Base-by-base conservation (phyloP, 2,888 invertebrate genomes). In the Cacoxenus indagator region DNA sequence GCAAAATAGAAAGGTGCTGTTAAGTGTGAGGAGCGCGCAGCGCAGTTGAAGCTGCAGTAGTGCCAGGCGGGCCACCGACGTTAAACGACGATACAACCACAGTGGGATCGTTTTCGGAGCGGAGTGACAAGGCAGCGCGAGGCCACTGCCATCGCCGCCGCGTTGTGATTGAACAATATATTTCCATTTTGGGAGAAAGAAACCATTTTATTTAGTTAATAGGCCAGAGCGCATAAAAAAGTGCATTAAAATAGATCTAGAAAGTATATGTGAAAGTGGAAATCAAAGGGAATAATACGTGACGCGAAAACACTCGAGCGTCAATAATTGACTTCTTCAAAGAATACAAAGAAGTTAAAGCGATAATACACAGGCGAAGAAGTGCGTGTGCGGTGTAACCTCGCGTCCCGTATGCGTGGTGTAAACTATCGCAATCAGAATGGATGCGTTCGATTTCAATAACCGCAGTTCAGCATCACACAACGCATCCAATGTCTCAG, bases 1-100 rank as follows among this genome's bases (percentile, higher is more conserved):
- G 57, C 57, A 31, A 59, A 59, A 59, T 59, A 59, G 57, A 59
- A 59, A 59, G 31, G 5, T 19, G 57, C 57, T 29, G 57, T 11
- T 29, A 31, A 59, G 57, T 31, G 57, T 5, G 57, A n/a, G 57
- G 31, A 55, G 57, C 6, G n/a, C 19, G 57, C 19, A 14, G 26
- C 17, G 1, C 11, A 29, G 57, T 19, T 29, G 29, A 17, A 14
- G 57, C 31, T n/a, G 55, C 57, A 31, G 57, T 0, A 57, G 29
- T 29, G n/a, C n/a, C n/a, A 22, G 17, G 24, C 51, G 17, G 22
- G 24, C 51, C 11, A 9, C 31, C 5, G 31, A 31, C 31, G 31
- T 31, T n/a, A 31, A 31, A 31, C 31, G 31, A 31, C 5, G 11
- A 4, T 29, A 59, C 57, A 27, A n/a, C 26, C 27, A 59, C 57